Base-by-base conservation (phyloP, 2,797 vertebrate species). In the Scolopax bukidnonensis region DNA sequence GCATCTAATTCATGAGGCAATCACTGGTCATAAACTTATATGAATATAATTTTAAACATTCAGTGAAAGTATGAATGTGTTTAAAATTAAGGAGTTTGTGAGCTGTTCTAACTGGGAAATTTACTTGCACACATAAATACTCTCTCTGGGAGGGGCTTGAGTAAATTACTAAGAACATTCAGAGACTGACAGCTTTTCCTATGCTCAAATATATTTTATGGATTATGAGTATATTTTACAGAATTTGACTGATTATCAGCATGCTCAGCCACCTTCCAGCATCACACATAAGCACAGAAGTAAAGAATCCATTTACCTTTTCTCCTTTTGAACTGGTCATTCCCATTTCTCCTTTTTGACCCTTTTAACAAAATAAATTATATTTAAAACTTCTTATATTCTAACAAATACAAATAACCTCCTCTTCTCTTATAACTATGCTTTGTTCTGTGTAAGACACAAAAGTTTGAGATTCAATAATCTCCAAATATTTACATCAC, bases 291-390 rank as follows among this genome's bases (percentile, higher is more conserved):
- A 73, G 18, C 19, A 60, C 11, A 69, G 23, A 78, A 80, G 6
- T 30, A 76, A 82, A 16, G 50, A 59, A 91, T 74, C 61, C 45
- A 77, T 48, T 86, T 97, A 99, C 98, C 98, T 99, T 98, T 96
- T 99, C 98, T 97, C 99, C 98, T 97, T 99, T 99, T 86, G 88
- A 86, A 32, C 98, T 98, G 3, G 87, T 19, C 57, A 92, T 93
- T 94, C 98, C 98, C 38, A 96, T 77, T 28, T 97, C 97, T 97
- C 98, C 98, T 93, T 97, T 95, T 88, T 97, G 95, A 97, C 98
- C 98, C 98, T 99, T 97, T 94, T 67, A 94, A 93, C 7, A 92
- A 95, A 97, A 96, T 11, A 24, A 43, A 75, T 57, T 38, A 32
- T 33, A 89, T 71, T 93, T 89, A n/a, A 74, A 74, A 57, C 33